Base-by-base conservation (phyloP, 2,797 vertebrate species). In the Chelidonichthys spinosus region DNA sequence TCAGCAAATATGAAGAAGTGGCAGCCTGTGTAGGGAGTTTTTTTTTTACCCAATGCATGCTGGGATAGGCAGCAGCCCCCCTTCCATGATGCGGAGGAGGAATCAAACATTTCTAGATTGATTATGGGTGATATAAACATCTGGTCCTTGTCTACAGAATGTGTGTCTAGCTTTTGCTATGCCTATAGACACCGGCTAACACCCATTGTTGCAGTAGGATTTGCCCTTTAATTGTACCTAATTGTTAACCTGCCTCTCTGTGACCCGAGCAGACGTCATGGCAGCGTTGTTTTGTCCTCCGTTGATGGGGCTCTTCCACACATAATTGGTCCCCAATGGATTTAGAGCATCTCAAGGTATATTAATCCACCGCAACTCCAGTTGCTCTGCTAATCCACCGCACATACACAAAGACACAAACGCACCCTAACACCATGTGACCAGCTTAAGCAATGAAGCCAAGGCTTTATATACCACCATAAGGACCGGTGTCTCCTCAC, bases 401-500 rank as follows among this genome's bases (percentile, higher is more conserved):
- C 59, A 82, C 64, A 78, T 44, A 61, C 73, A 86, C 15, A 32
- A 60, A 86, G 71, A 76, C 68, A 91, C 86, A 92, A 86, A 87
- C 71, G 63, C 69, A 55, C 83, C 80, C 90, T 89, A 84, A 76
- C 85, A 78, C 86, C 94, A 94, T 89, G 94, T 95, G 95, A 95
- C 83, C 82, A 65, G 47, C 75, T 97, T 96, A 96, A 60, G 85
- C 90, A 96, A 95, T 40, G 4, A 81, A 84, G 74, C 85, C 47
- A 9, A 89, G 89, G 79, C 89, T 96, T 95, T 96, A 96, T 94
- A 96, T 89, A 65, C 46, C 17, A 54, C 81, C 70, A 84, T 53
- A 39, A 64, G 81, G 78, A 75, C 75, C 11, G 52, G 62, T 53
- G 35, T 78, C 42, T 49, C 25, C 73, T 69, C 52, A 54, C 49